phyloP scores from a whole-genome alignment of 2,113 vertebrate genomes.

The Choloepus hoffmanni region DNA sequence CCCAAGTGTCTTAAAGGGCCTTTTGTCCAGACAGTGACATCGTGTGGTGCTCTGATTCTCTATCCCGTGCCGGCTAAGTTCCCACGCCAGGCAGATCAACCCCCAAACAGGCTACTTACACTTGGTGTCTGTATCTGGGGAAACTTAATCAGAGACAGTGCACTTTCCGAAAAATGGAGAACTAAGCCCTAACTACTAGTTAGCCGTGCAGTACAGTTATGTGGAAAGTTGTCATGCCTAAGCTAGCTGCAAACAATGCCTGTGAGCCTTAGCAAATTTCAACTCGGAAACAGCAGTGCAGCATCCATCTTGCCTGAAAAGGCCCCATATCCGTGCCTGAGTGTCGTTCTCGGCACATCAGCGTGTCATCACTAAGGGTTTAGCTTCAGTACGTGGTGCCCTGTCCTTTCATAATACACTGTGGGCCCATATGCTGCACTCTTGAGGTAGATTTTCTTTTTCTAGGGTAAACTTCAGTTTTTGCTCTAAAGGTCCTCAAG shows the following conservation, averaged over 20 bases:
- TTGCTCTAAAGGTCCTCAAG: too few species aligned
- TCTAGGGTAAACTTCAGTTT: too few species aligned
- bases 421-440: conserved; percentile 83
- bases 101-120: neutral
- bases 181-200: neutral
- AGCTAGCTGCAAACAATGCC: conserved; percentile 59
- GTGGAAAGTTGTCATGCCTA: neutral
- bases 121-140: neutral
- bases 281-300: conserved; percentile 84
- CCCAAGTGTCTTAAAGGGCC: neutral
- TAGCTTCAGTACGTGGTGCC: conserved; percentile 92
- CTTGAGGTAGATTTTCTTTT: too few species aligned
- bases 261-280: conserved; percentile 74
- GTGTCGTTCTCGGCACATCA: conserved; percentile 93
- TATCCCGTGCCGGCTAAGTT: neutral
- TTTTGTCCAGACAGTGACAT: neutral
- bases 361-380: conserved; percentile 93
- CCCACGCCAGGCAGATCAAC: neutral
- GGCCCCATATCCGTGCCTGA: conserved; percentile 91
- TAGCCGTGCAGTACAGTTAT: neutral
- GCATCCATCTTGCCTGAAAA: conserved; percentile 90
- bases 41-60: neutral
- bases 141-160: neutral
- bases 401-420: conserved; percentile 94
- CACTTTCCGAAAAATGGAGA: neutral